phyloP scores from a whole-genome alignment of 2,888 invertebrate genomes.

The Metallyticus violacea region DNA sequence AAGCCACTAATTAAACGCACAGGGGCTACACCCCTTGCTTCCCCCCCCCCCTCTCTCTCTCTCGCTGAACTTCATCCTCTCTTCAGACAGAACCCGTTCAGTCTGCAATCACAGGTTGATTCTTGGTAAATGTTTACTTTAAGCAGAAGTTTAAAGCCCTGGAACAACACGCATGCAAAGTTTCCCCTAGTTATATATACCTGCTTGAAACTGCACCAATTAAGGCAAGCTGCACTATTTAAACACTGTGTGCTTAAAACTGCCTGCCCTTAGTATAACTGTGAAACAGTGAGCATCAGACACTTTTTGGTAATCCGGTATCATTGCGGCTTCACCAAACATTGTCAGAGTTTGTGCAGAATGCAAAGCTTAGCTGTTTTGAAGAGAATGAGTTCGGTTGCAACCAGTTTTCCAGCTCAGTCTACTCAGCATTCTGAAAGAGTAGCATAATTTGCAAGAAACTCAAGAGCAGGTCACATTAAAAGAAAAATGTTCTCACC shows the following conservation, averaged over 20 bases:
- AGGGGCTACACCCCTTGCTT: neutral
- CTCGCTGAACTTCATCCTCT: neutral
- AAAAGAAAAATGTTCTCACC: too few species aligned
- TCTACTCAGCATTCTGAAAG: too few species aligned
- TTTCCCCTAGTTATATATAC: neutral
- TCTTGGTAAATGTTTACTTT: neutral
- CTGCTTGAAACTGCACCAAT: neutral
- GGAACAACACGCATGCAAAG: neutral
- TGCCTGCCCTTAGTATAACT: too few species aligned
- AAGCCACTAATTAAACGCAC: conserved; percentile 12
- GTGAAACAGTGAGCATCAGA: neutral
- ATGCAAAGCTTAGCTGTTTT: too few species aligned
- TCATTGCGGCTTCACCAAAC: too few species aligned
- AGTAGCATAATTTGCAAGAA: too few species aligned
- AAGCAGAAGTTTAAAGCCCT: neutral
- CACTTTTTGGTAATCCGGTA: neutral
- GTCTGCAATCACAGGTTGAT: neutral
- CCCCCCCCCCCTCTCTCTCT: neutral
- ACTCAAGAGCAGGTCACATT: too few species aligned
- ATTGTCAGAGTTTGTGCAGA: too few species aligned
- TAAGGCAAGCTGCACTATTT: neutral
- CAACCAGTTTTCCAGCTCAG: too few species aligned
- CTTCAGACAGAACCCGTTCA: neutral
- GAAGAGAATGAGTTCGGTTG: too few species aligned
- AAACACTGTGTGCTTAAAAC: neutral